Evolutionary conservation across 2,888 invertebrate species (phyloP).

Genomic region (Leptopterna dolabrata): DNA sequence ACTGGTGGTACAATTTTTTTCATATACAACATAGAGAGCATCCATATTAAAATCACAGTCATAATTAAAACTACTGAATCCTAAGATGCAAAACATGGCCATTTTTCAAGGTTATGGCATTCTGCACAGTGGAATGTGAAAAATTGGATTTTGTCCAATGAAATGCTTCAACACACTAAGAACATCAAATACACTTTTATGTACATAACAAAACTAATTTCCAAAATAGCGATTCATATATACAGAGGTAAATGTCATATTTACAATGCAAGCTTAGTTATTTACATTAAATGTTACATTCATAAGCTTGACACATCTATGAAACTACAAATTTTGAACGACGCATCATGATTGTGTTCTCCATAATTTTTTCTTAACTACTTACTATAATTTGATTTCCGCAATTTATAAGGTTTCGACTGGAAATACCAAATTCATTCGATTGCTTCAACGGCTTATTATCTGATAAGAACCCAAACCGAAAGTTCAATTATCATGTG

Average conservation of each 20-base stretch:
- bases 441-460: too few species aligned
- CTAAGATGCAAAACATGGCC: conserved; percentile 33
- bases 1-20: neutral
- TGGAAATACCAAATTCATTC: too few species aligned
- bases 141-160: neutral
- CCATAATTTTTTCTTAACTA: too few species aligned
- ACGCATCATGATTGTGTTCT: too few species aligned
- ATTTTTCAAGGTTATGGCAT: conserved; percentile 29
- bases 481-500: too few species aligned
- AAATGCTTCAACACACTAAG: neutral
- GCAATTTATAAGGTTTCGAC: too few species aligned
- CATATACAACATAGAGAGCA: conserved; percentile 10
- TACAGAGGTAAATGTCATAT: neutral
- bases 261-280: neutral
- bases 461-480: too few species aligned
- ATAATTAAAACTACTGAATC: conserved; percentile 22
- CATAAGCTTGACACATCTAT: neutral
- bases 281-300: neutral
- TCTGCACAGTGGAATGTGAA: conserved; percentile 40
- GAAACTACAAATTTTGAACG: neutral
- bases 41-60: conserved; percentile 45
- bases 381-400: too few species aligned
- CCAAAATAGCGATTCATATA: neutral
- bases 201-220: neutral
- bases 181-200: neutral